Evolutionary conservation across 2,888 invertebrate genomes (phyloP).

Genomic region (Lepas anatifera): DNA sequence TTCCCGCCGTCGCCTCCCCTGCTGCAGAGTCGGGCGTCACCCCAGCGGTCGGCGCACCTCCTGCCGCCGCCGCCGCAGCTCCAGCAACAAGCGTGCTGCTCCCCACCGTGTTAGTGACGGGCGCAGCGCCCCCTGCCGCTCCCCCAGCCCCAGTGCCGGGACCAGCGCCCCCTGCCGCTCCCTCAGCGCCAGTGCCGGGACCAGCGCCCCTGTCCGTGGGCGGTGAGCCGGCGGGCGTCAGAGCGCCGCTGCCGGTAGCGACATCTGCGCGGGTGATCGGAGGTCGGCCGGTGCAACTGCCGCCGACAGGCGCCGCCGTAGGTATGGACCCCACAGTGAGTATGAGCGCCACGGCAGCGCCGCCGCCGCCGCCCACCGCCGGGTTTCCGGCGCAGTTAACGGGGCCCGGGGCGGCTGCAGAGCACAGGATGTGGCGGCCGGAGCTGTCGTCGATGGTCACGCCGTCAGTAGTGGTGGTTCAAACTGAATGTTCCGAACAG

Average conservation of each 20-base stretch:
- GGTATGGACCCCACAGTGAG: background rate
- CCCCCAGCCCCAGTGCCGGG: too few relatives aligned
- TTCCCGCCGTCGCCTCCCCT: too few relatives aligned
- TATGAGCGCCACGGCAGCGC: background rate
- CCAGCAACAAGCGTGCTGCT: too few relatives aligned
- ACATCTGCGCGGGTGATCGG: conserved; percentile 18
- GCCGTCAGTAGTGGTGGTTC: too few relatives aligned
- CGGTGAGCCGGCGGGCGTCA: too few relatives aligned
- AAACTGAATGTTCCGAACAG: too few relatives aligned
- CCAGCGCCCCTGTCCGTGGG: too few relatives aligned
- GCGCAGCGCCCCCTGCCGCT: too few relatives aligned
- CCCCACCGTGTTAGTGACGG: too few relatives aligned
- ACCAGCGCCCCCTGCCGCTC: too few relatives aligned
- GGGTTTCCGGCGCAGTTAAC: background rate
- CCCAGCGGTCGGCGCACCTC: background rate
- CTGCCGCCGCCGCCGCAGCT: background rate
- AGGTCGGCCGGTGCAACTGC: background rate
- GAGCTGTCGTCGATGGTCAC: background rate
- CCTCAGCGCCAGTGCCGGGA: too few relatives aligned
- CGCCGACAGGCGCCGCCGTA: background rate
- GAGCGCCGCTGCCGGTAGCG: conserved; percentile 15
- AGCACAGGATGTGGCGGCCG: background rate
- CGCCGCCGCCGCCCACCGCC: background rate
- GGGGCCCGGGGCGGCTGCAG: background rate
- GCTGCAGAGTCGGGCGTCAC: background rate